Evolutionary conservation across 2,797 vertebrate species (phyloP).

Genomic region (Sebastes umbrosus): DNA sequence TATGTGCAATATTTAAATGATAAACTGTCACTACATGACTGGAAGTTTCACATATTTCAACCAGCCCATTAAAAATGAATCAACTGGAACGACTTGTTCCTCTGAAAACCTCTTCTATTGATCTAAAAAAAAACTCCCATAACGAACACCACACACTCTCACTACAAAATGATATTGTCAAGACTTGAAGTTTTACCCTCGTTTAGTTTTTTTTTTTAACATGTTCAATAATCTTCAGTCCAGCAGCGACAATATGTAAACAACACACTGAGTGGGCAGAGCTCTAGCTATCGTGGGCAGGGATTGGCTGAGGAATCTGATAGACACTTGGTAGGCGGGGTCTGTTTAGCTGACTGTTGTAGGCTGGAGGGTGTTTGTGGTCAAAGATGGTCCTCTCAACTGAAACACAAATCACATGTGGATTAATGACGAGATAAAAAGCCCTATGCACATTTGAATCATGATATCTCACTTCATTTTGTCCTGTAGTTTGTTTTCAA

Average conservation of each 20-base stretch:
- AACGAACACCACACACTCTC: conserved; percentile 64
- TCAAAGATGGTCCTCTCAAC: conserved; percentile 45
- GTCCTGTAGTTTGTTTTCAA: not conserved
- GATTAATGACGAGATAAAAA: not conserved
- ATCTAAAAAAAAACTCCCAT: conserved; percentile 37
- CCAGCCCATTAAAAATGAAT: conserved; percentile 19
- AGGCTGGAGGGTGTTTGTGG: conserved; percentile 33
- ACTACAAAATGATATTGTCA: conserved; percentile 59
- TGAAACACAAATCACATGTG: conserved; percentile 38
- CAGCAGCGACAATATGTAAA: conserved; percentile 86
- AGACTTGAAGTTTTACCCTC: conserved; percentile 15
- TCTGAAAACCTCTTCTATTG: conserved; percentile 39
- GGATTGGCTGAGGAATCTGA: conserved; percentile 50
- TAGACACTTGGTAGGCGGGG: conserved; percentile 53
- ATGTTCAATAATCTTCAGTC: conserved; percentile 57
- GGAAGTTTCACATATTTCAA: conserved; percentile 33
- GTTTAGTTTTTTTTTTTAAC: not conserved
- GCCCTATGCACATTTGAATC: not conserved
- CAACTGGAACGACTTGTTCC: not conserved
- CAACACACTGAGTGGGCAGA: conserved; percentile 79
- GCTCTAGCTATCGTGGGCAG: conserved; percentile 50
- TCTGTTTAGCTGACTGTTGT: conserved; percentile 51
- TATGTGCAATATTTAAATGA: conserved; percentile 46
- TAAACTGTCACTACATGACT: conserved; percentile 38
- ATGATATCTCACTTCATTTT: not conserved